Evolutionary conservation across 1,140 invertebrate genomes (phyloP).

Genomic region (Cepaea nemoralis): DNA sequence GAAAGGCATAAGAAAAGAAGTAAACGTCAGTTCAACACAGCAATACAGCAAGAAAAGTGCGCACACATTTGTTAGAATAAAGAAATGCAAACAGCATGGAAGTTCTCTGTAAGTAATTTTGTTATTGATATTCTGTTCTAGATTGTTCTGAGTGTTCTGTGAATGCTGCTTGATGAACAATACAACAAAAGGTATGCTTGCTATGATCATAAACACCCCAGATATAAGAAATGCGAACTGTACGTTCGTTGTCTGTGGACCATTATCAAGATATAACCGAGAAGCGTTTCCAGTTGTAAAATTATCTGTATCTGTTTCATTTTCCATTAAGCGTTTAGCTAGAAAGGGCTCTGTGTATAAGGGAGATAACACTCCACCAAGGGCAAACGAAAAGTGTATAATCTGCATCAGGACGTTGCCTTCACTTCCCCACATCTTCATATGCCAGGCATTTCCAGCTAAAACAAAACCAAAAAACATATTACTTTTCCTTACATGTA

Average conservation of each 20-base stretch:
- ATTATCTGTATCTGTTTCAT: too few relatives aligned
- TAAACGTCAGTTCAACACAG: slow-evolving; percentile 51
- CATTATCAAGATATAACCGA: too few relatives aligned
- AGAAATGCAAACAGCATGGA: slow-evolving; percentile 33
- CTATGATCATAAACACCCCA: slow-evolving; percentile 26
- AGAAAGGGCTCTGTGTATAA: slow-evolving; percentile 54
- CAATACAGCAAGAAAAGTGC: slow-evolving; percentile 45
- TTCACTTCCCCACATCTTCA: slow-evolving; percentile 72
- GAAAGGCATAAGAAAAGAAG: slow-evolving; percentile 51
- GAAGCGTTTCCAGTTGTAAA: too few relatives aligned
- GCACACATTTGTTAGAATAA: slow-evolving; percentile 22
- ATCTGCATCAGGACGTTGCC: slow-evolving; percentile 52
- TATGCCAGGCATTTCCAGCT: slow-evolving; percentile 72
- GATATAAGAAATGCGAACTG: slow-evolving; percentile 41
- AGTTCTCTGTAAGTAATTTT: slow-evolving; percentile 8
- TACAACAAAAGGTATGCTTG: slow-evolving; percentile 26
- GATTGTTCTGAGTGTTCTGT: too few relatives aligned
- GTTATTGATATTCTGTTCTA: background rate
- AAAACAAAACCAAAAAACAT: slow-evolving; percentile 24
- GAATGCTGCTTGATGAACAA: background rate
- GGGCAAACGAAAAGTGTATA: slow-evolving; percentile 53
- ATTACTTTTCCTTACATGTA: background rate
- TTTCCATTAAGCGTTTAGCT: background rate
- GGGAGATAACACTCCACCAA: slow-evolving; percentile 53
- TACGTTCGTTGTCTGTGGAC: background rate